Percentiles rank a stretch among this genome's conserved stretches.
These are phyloP conservation scores for Lordiphosa andalusiaca DNA, from an alignment of 2,888 invertebrate genomes.

Conservation along the genomic window DNA sequence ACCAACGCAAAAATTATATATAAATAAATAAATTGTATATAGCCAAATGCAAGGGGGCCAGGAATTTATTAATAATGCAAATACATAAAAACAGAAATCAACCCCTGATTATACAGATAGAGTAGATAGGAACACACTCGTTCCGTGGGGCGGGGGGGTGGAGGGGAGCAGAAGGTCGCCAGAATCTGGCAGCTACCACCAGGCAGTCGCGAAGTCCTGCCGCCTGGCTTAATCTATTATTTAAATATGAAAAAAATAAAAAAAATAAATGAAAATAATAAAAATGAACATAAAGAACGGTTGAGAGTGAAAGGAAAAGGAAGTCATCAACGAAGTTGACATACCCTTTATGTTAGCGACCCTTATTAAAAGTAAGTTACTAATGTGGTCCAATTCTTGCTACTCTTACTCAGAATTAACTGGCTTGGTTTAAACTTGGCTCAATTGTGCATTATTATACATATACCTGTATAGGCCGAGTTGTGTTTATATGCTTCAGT, in stretches of 20 bases:
- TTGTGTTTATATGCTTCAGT: no score
- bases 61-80: conserved; percentile 74
- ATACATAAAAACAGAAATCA: conserved; percentile 75
- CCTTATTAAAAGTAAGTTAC: no score
- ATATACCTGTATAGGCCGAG: no score
- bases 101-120: conserved; percentile 75
- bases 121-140: conserved; percentile 4
- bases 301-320: conserved; percentile 26
- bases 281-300: conserved; percentile 48
- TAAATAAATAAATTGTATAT: conserved; percentile 23
- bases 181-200: conserved; percentile 32
- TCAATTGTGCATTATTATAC: no score
- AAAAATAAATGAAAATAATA: conserved; percentile 41
- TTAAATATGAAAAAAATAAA: conserved; percentile 67
- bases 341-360: conserved; percentile 30
- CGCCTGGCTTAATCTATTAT: conserved; percentile 71
- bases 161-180: no score
- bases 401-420: no score
- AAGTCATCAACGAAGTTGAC: conserved; percentile 12
- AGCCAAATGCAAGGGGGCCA: conserved; percentile 64
- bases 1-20: conserved; percentile 19
- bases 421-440: no score
- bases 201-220: conserved; percentile 22
- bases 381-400: no score
- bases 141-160: no score